Base-by-base conservation (phyloP, 2,113 vertebrate genomes). In the Callopanchax toddi region DNA sequence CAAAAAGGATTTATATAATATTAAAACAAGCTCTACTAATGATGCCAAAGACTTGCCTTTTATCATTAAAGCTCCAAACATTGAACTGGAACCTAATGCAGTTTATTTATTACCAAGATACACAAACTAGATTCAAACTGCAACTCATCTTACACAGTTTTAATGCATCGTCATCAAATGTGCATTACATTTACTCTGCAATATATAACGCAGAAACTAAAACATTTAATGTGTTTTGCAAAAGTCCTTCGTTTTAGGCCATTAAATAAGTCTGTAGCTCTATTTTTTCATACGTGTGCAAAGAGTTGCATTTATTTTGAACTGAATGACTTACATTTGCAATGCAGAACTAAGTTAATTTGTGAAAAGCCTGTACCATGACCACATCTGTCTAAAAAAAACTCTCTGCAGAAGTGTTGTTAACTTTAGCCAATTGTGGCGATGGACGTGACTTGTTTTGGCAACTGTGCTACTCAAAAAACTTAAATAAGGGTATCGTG, bases 31-130 rank as follows among this genome's bases (percentile, higher is more conserved):
- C 43, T 58, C 5, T 37, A 37, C 49, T 55, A 74, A 68, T 54
- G 13, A 65, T 65, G 21, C 26, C 5, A 48, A 83, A 72, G 40
- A 58, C 44, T 32, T 45, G 65, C 8, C 36, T 48, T 23, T 29
- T 40, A 69, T 65, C 51, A 62, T 67, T 76, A 59, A 58, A 62
- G 56, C 62, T 49, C 29, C 52, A 29, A 61, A 68, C 32, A 65
- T 36, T 58, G 18, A 69, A 48, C 10, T n/a, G 59, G 22, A 60
- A 32, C 13, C 5, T 53, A 43, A 21, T 22, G 50, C 12, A 56
- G 73, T 25, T 55, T 63, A 76, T 45, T 42, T 16, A n/a, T 17
- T n/a, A 42, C 40, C 16, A 42, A 44, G n/a, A 44, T 18, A 44
- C 7, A 44, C n/a, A 20, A 44, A 44, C 6, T 44, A 6, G 16